These are phyloP conservation scores for Glaucopsyche alexis DNA, from an alignment of 2,888 invertebrate genomes.

Conservation along the genomic window DNA sequence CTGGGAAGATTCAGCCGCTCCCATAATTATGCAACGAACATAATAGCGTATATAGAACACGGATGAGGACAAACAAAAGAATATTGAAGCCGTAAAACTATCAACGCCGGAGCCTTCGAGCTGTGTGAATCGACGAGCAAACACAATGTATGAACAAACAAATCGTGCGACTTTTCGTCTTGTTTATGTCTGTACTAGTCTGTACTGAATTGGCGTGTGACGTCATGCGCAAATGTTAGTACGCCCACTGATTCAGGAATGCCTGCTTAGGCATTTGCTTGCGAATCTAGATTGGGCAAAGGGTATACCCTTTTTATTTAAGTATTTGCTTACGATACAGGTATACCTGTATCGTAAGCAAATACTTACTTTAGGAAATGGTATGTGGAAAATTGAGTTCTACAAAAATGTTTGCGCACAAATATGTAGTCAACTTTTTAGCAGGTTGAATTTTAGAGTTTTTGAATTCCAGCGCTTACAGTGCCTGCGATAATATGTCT, in stretches of 20 bases:
- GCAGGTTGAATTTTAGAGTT: not conserved
- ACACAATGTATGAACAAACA: conserved; percentile 41
- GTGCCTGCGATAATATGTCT: no score
- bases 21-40: not conserved
- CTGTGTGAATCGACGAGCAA: conserved; percentile 38
- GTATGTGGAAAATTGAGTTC: not conserved
- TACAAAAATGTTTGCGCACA: not conserved
- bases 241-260: not conserved
- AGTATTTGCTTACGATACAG: not conserved
- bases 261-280: not conserved
- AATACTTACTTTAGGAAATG: not conserved
- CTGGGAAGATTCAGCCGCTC: conserved; percentile 1
- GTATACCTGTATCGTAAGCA: not conserved
- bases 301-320: not conserved
- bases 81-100: conserved; percentile 50
- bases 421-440: not conserved
- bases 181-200: conserved; percentile 22
- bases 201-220: conserved; percentile 16
- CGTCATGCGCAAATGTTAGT: conserved; percentile 15
- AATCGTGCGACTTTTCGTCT: conserved; percentile 45
- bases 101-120: conserved; percentile 53
- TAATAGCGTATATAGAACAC: conserved; percentile 23
- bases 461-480: not conserved
- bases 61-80: conserved; percentile 30
- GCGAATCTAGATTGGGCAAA: not conserved